phyloP scores from a whole-genome alignment of 2,888 invertebrate species.

The Drosophila greeni region DNA sequence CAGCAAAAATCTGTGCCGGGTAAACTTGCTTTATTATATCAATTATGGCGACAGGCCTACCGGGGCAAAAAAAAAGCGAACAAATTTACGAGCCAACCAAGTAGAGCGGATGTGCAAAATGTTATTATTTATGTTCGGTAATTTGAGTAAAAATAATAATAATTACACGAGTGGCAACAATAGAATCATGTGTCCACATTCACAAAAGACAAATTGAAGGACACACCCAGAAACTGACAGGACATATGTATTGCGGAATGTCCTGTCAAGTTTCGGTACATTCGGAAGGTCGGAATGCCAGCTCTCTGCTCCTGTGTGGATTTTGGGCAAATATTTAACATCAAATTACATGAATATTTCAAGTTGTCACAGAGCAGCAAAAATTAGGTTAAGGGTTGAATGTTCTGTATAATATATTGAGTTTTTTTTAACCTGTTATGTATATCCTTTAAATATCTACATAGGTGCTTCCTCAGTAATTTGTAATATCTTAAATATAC shows the following conservation, averaged over 20 bases:
- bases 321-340: conserved; percentile 40
- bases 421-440: not conserved
- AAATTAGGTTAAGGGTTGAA: not conserved
- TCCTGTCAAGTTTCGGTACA: conserved; percentile 3
- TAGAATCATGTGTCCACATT: conserved; percentile 6
- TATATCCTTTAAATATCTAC: not conserved
- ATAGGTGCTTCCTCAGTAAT: not conserved
- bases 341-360: conserved; percentile 65
- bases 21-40: conserved; percentile 4
- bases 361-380: conserved; percentile 28
- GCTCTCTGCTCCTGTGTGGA: not conserved
- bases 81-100: not conserved
- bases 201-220: conserved; percentile 51
- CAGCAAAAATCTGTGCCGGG: not conserved
- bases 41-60: not conserved
- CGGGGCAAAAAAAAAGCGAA: not conserved
- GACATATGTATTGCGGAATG: conserved; percentile 51
- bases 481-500: not conserved
- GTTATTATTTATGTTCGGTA: conserved; percentile 16
- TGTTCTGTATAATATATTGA: too few species aligned
- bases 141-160: conserved; percentile 25
- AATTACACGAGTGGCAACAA: conserved; percentile 1
- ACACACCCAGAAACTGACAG: conserved; percentile 40
- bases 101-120: conserved; percentile 1
- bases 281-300: not conserved